phyloP scores from a whole-genome alignment of 2,888 invertebrate species.

The Dasysyrphus tricinctus region DNA sequence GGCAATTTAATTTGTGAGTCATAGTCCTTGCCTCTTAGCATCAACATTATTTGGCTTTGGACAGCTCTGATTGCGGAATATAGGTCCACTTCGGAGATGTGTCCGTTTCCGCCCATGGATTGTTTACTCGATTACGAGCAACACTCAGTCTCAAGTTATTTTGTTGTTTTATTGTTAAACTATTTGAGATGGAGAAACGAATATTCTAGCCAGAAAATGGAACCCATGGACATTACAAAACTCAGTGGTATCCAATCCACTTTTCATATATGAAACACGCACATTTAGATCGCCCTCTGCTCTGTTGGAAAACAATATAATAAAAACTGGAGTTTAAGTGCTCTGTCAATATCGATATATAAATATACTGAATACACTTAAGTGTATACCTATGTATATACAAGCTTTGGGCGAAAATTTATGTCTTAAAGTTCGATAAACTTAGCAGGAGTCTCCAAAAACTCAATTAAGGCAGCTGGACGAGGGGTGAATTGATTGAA shows the following conservation, averaged over 20 bases:
- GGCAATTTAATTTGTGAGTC: slow-evolving; percentile 69
- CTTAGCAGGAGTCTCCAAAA: slow-evolving; percentile 40
- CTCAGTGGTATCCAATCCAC: slow-evolving; percentile 29
- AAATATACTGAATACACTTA: slow-evolving; percentile 26
- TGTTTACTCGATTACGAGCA: slow-evolving; percentile 56
- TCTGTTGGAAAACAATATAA: slow-evolving; percentile 61
- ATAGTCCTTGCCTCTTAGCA: slow-evolving; percentile 22
- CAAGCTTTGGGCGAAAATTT: slow-evolving; percentile 42
- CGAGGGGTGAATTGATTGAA: background rate
- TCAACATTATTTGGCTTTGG: background rate
- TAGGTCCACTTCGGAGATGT: slow-evolving; percentile 30
- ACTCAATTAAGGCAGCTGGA: slow-evolving; percentile 60
- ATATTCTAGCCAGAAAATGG: background rate
- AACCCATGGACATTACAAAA: slow-evolving; percentile 10
- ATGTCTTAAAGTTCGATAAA: slow-evolving; percentile 40
- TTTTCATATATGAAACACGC: slow-evolving; percentile 29
- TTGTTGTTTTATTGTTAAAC: slow-evolving; percentile 41
- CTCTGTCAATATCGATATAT: slow-evolving; percentile 72
- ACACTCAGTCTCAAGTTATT: slow-evolving; percentile 33
- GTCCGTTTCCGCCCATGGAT: slow-evolving; percentile 44
- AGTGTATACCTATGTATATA: slow-evolving; percentile 57
- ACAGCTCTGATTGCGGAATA: slow-evolving; percentile 16
- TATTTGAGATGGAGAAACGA: slow-evolving; percentile 20
- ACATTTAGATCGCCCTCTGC: slow-evolving; percentile 16
- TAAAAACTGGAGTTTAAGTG: slow-evolving; percentile 72